Conservation (phyloP, 2,113 vertebrate genomes). For the Petromus typicus region DNA sequence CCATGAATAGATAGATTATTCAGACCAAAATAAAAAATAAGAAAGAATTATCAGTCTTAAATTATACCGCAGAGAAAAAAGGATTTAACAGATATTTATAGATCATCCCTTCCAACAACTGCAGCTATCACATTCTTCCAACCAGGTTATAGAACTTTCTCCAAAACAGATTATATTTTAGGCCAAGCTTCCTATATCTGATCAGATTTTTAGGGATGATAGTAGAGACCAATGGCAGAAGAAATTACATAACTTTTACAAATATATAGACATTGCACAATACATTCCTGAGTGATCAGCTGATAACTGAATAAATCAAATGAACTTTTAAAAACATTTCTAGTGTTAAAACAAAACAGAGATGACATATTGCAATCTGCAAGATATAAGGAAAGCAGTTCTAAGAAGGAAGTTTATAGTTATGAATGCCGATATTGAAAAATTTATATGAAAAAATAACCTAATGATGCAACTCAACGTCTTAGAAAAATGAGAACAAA, state of each 20-base stretch:
- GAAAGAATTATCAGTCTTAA: not conserved
- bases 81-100: not conserved
- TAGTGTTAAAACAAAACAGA: not conserved
- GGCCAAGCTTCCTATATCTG: not conserved
- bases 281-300: not conserved
- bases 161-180: not conserved
- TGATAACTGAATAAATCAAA: not conserved
- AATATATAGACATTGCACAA: not conserved
- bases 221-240: not conserved
- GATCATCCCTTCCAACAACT: not conserved
- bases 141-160: not conserved
- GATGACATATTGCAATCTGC: not conserved
- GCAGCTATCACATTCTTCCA: not conserved
- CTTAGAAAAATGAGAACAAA: not conserved
- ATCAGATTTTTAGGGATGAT: not conserved
- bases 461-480: too few relatives aligned
- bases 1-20: not conserved
- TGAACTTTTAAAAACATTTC: not conserved
- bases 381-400: not conserved
- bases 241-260: not conserved
- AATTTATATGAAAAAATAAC: not conserved
- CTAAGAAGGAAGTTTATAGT: not conserved
- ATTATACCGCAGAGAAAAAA: not conserved
- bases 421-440: not conserved
- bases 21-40: not conserved